phyloP scores from a whole-genome alignment of 2,113 vertebrate species.

The Engraulis encrasicolus region DNA sequence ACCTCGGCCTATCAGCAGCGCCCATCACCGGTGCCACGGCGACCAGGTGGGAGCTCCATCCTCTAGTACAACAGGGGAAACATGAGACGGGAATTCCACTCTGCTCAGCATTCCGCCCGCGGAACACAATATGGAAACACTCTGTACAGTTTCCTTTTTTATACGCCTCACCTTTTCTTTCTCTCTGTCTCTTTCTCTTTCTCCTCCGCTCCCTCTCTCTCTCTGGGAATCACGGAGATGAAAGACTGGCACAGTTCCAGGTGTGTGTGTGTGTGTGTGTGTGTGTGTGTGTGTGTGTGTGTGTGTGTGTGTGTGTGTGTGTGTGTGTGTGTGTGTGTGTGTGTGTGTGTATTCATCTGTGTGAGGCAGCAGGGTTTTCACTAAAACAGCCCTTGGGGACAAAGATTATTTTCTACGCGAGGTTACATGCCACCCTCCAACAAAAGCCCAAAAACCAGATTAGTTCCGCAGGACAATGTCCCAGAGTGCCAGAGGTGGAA shows the following conservation, averaged over 20 bases:
- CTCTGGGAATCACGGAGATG: conserved; percentile 63
- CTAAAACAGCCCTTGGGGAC: conserved; percentile 48
- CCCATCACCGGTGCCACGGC: conserved; percentile 42
- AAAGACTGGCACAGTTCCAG: conserved; percentile 53
- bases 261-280: background rate
- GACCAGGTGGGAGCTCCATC: conserved; percentile 58
- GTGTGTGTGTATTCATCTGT: too few relatives aligned
- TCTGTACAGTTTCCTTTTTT: conserved; percentile 54
- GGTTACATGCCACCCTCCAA: conserved; percentile 47
- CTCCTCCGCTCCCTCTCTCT: conserved; percentile 30
- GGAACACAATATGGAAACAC: conserved; percentile 67
- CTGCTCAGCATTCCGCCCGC: conserved; percentile 64
- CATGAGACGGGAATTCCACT: conserved; percentile 71
- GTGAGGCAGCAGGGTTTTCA: too few relatives aligned
- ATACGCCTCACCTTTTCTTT: conserved; percentile 24
- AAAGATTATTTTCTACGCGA: background rate
- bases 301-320: background rate
- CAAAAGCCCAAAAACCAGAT: conserved; percentile 50
- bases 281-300: background rate
- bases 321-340: background rate
- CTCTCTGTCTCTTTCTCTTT: conserved; percentile 34
- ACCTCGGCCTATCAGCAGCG: too few relatives aligned
- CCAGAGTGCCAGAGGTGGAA: conserved; percentile 14
- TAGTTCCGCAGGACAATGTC: conserved; percentile 52
- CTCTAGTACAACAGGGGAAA: conserved; percentile 59